Base-by-base conservation (phyloP, 2,888 invertebrate genomes). In the Baronia brevicornis region DNA sequence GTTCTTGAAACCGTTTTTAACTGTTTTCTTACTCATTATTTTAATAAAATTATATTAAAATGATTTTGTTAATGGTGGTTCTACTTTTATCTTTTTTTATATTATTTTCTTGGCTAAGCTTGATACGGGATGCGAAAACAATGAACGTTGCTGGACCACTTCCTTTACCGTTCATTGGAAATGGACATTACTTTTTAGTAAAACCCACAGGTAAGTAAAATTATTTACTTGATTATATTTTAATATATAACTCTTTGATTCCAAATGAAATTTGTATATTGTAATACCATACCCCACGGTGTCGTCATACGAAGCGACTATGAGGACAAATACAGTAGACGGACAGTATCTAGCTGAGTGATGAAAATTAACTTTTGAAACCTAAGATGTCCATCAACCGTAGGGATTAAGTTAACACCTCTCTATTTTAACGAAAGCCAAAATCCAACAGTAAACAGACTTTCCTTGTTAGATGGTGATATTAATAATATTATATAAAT, bases 141-240 rank as follows among this genome's bases (percentile, higher is more conserved):
- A 51, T 41, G 11, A 65, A 67, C 25, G 19, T 71, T 5, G 45
- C 44, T 2, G 78, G 77, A 4, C 84, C 86, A 0, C 24, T 39
- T 0, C 60, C 68, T 0, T 41, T 75, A 18, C 87, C 88, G 0
- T 5, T 88, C 2, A 24, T 88, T 5, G 88, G 88, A 0, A 85
- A 86, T 60, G 86, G 68, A 1, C 59, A 75, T 36, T 58, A 80
- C 10, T 67, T 86, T 38, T 50, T 40, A 10, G 18, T 24, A 3
- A 44, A 41, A 31, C 27, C 43, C 13, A 34, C 38, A 25, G 38
- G 49, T 41, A 19, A 46, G 47, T 38, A 2, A 12, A 7, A 13
- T 2, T 4, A 17, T 9, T 21, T 12, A 14, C 10, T 27, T 27
- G 11, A 14, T n/a, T 24, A 5, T 20, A 8, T 25, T 8, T 3